Evolutionary conservation across 2,888 invertebrate species (phyloP), one percentile per base, ranked within the genome.

Genomic region (Opisthograptis luteolata): DNA sequence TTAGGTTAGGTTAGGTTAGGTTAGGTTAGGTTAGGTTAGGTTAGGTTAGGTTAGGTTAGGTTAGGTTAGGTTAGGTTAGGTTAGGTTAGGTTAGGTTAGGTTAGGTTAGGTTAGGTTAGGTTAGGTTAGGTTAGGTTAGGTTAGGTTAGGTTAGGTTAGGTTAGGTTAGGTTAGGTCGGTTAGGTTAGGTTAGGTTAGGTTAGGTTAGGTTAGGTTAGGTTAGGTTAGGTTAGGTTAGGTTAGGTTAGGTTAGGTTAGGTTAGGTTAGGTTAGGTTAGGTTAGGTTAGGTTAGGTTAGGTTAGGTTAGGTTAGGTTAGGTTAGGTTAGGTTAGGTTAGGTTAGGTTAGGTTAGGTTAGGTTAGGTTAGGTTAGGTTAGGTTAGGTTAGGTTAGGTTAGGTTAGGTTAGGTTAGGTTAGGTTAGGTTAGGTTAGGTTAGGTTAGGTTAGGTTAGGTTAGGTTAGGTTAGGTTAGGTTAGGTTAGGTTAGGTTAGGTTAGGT

Each of bases 1-100:
- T 24, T 24, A 24, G 22, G 55, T 24, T 24, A 24, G 22, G 22
- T 24, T 24, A 24, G 22, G 22, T 24, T 24, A 24, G 22, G 22
- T 24, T 24, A 24, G 22, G 22, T 24, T 24, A 24, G 22, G 22
- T 24, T 24, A 24, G 22, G 22, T 24, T 24, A 24, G 22, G 22
- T 24, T 24, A 24, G 22, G 22, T 24, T 24, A 24, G 22, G 22
- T 24, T 24, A 24, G 22, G 22, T 24, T 24, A 24, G 22, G 22
- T 24, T 24, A 24, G 27, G 27, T 27, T 27, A 27, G 27, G 27
- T 27, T 27, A 27, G 27, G 27, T 27, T 27, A 27, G 27, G 27
- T 27, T 27, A 27, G 27, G 27, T 27, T 27, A 27, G 27, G 27
- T 27, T 27, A 24, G 27, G 27, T 27, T 27, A 10, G 27, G 9